phyloP scores from a whole-genome alignment of 2,113 vertebrate genomes.

The Opisthocomus hoazin region DNA sequence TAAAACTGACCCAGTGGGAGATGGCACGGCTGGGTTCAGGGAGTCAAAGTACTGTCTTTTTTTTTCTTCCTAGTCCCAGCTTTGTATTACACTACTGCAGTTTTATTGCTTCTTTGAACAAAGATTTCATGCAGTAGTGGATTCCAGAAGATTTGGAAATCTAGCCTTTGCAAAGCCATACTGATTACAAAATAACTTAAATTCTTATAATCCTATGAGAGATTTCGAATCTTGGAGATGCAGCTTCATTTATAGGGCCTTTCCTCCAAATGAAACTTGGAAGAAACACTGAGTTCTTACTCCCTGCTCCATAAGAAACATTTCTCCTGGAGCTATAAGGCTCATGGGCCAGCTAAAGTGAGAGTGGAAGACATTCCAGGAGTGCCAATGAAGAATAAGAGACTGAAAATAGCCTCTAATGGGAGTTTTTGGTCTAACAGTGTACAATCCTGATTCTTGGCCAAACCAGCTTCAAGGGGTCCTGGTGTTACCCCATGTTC shows the following conservation, averaged over 20 bases:
- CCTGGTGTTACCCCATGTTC: neutral
- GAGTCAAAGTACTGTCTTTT: neutral
- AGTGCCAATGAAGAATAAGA: neutral
- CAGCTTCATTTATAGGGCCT: neutral
- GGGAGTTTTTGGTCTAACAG: neutral
- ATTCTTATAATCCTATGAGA: neutral
- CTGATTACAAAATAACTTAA: neutral
- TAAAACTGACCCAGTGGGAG: neutral
- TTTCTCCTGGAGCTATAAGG: neutral
- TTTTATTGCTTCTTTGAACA: neutral
- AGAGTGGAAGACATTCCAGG: neutral
- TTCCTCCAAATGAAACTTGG: neutral
- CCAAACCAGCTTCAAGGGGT: neutral
- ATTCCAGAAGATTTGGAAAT: neutral
- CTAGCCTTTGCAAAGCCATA: neutral
- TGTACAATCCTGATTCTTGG: neutral
- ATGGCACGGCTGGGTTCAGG: neutral
- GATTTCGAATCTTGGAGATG: neutral
- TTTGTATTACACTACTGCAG: neutral
- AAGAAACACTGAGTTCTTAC: neutral
- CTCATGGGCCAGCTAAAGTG: neutral
- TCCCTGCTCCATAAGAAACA: neutral
- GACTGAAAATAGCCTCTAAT: neutral
- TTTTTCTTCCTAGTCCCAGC: neutral
- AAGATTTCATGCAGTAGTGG: neutral